phyloP scores from a whole-genome alignment of 2,113 vertebrate species.

The Sylvietta virens region DNA sequence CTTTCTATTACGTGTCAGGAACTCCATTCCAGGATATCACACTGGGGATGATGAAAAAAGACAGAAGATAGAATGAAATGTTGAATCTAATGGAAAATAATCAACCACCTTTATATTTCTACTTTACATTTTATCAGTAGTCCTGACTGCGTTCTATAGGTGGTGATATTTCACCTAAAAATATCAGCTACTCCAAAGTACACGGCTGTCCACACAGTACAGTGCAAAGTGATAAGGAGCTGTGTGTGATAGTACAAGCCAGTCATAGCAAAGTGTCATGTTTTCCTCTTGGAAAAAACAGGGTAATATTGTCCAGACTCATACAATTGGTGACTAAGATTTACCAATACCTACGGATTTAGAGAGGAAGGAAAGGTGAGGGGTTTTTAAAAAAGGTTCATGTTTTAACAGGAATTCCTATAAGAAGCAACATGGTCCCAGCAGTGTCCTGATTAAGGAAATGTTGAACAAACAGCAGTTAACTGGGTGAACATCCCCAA shows the following conservation, averaged over 20 bases:
- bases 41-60: constrained; percentile 70
- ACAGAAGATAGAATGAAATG: constrained; percentile 71
- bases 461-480: neutral
- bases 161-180: constrained; percentile 64
- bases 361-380: neutral
- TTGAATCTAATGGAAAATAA: constrained; percentile 69
- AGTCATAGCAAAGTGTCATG: neutral
- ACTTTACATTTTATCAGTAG: constrained; percentile 70
- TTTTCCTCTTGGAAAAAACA: neutral
- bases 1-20: constrained; percentile 72
- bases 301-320: neutral
- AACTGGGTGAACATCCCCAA: neutral
- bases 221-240: neutral
- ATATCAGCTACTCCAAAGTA: constrained; percentile 33
- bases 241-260: neutral
- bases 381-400: neutral
- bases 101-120: constrained; percentile 74
- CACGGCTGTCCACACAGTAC: neutral
- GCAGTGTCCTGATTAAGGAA: neutral
- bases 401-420: neutral
- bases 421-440: neutral
- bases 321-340: neutral
- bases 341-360: neutral
- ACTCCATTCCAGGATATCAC: constrained; percentile 67
- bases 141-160: constrained; percentile 66